Conservation (phyloP, 1,140 invertebrate genomes). For the Nymphalis io region DNA sequence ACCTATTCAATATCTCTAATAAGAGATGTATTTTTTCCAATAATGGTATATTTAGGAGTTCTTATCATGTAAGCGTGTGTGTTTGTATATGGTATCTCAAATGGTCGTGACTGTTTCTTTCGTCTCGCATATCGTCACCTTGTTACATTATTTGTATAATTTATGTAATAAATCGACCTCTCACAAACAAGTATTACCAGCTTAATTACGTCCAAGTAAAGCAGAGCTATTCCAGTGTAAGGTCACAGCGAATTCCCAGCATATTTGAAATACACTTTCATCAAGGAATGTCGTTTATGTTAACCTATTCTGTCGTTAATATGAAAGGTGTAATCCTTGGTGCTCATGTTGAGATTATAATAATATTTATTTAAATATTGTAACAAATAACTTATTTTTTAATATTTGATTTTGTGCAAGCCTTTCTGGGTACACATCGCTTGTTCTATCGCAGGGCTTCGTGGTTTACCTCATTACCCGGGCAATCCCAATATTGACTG, state of each 20-base stretch:
- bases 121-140: too few species aligned
- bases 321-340: conserved; percentile 32
- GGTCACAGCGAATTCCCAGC: conserved; percentile 29
- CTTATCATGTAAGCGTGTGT: too few species aligned
- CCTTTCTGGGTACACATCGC: too few species aligned
- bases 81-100: too few species aligned
- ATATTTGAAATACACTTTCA: conserved; percentile 25
- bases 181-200: conserved; percentile 13
- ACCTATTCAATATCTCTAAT: too few species aligned
- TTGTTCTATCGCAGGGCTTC: too few species aligned
- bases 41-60: too few species aligned
- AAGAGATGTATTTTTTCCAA: too few species aligned
- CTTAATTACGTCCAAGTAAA: conserved; percentile 25
- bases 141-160: neutral
- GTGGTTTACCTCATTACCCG: too few species aligned
- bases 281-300: conserved; percentile 17
- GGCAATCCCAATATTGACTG: neutral
- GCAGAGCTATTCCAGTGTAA: conserved; percentile 21
- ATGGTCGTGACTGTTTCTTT: too few species aligned
- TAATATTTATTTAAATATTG: neutral
- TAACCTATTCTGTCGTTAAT: conserved; percentile 20
- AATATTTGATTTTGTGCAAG: too few species aligned
- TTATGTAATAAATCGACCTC: conserved; percentile 16
- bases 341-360: neutral
- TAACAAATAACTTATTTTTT: neutral